Evolutionary conservation across 2,113 vertebrate species (phyloP).

Genomic region (Forbesichthys agassizii): DNA sequence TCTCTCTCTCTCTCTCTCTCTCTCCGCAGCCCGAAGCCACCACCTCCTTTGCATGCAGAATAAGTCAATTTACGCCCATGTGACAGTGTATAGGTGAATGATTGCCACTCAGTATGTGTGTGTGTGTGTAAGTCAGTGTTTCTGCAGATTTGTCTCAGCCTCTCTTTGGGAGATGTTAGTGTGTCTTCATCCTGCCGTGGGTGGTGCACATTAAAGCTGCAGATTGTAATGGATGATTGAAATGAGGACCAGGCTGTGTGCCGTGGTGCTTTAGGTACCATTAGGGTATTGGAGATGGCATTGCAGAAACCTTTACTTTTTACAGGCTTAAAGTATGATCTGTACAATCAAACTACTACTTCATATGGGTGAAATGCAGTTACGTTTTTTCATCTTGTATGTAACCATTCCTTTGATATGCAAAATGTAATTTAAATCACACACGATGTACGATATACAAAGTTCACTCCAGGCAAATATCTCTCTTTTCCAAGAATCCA

Average conservation of each 20-base stretch:
- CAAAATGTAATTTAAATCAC: too few relatives aligned
- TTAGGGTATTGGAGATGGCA: neutral
- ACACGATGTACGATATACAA: too few relatives aligned
- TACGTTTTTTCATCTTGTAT: too few relatives aligned
- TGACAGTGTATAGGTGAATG: constrained; percentile 70
- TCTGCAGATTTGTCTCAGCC: constrained; percentile 24
- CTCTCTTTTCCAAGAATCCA: too few relatives aligned
- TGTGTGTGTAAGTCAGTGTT: constrained; percentile 24
- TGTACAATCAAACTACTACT: neutral
- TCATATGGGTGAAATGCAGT: neutral
- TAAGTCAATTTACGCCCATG: constrained; percentile 69
- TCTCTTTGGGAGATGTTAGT: constrained; percentile 27
- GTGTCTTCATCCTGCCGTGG: constrained; percentile 23
- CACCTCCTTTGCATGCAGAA: constrained; percentile 66
- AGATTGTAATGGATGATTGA: constrained; percentile 29
- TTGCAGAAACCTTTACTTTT: neutral
- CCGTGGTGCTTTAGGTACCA: neutral
- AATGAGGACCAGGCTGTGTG: neutral
- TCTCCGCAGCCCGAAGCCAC: constrained; percentile 56
- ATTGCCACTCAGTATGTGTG: constrained; percentile 62
- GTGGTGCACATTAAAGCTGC: neutral
- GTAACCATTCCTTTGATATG: too few relatives aligned
- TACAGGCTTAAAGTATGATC: neutral
- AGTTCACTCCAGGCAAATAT: too few relatives aligned
- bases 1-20: constrained; percentile 21